Evolutionary conservation across 2,797 vertebrate genomes (phyloP), one percentile per base, ranked within the genome.

Genomic region (Helarctos malayanus): DNA sequence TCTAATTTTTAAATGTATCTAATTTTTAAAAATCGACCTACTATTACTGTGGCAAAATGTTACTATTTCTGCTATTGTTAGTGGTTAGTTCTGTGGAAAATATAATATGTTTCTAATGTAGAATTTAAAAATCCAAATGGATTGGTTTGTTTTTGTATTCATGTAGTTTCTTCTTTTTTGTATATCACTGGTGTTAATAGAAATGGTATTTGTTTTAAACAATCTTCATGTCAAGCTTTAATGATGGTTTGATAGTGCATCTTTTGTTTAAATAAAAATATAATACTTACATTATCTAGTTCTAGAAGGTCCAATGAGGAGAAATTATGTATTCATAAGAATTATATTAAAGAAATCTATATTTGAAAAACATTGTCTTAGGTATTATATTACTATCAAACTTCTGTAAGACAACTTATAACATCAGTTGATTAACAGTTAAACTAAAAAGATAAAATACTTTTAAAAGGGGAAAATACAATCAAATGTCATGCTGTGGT

Each of bases 341-440:
- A 63, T 35, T 63, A 73, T 45, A 90, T 59, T 84, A 76, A 81
- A 73, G 7, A 85, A 81, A 32, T 41, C 11, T 75, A 52, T 63
- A 25, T 79, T 87, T 97, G 14, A 63, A 97, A 90, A 94, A 73
- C 87, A 49, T 2, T 35, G 65, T 57, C 3, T 61, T 59, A 87
- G 8, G 12, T 61, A 69, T 89, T 35, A 79, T 8, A 32, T 9
- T 47, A 54, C 63, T 21, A 56, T 54, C 45, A 91, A 59, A 94
- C 0, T 56, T 78, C 45, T 63, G 19, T 56, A 38, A 91, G 27
- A 61, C 4, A 4, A 76, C 63, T 57, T 81, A 47, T 56, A 81
- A 41, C 12, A 29, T 61, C 45, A 59, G 61, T 25, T 63, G 78
- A 91, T 73, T 89, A 56, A 91, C 9, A 59, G 21, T 76, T 52